phyloP scores from a whole-genome alignment of 1,140 invertebrate species.

The Megathymus violae region DNA sequence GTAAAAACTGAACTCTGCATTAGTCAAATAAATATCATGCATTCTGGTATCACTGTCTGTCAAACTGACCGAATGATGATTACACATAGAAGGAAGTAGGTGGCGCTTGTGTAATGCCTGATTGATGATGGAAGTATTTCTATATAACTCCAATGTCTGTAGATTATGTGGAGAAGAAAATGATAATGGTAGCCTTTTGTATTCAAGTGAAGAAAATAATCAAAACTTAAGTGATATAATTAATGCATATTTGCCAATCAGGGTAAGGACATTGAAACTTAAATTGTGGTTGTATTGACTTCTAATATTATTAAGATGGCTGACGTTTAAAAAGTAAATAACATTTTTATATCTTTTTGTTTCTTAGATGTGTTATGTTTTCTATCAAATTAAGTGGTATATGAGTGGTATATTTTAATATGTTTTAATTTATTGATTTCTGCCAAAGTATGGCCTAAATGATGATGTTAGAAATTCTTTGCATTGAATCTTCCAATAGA shows the following conservation, averaged over 20 bases:
- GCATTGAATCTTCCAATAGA: background rate
- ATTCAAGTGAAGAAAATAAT: constrained; percentile 83
- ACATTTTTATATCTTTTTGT: constrained; percentile 67
- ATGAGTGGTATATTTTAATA: background rate
- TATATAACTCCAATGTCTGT: constrained; percentile 88
- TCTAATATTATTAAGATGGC: constrained; percentile 70
- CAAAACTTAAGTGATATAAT: constrained; percentile 86
- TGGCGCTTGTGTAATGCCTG: constrained; percentile 52
- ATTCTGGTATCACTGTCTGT: too few relatives aligned
- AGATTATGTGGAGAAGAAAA: constrained; percentile 89
- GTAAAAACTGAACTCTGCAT: constrained; percentile 25
- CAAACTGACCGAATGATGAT: too few relatives aligned
- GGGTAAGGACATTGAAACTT: constrained; percentile 82
- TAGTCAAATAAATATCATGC: too few relatives aligned
- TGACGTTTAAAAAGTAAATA: constrained; percentile 48
- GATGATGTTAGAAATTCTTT: background rate
- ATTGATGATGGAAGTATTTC: constrained; percentile 73
- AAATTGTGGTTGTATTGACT: constrained; percentile 87
- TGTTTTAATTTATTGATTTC: background rate
- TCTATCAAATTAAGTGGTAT: background rate
- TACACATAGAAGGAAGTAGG: constrained; percentile 58
- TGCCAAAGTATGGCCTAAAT: background rate
- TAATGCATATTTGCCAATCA: constrained; percentile 89
- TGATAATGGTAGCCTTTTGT: constrained; percentile 87
- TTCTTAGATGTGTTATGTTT: constrained; percentile 14